Percentiles rank a stretch among this genome's conserved stretches.
Evolutionary conservation across 1,140 invertebrate genomes (phyloP).

Genomic region (Trichonephila clavata): DNA sequence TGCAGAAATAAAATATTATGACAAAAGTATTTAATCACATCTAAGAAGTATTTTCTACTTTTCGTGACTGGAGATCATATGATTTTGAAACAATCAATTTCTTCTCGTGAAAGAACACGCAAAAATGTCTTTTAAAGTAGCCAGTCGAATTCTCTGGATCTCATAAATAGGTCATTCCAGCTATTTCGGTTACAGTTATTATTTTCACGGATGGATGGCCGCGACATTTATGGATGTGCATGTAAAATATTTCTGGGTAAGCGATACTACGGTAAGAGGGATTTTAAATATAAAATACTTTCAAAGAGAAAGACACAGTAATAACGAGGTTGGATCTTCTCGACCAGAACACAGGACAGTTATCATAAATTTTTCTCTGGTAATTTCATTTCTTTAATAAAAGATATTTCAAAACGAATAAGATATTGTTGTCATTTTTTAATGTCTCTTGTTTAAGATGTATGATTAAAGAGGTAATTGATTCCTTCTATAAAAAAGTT

Average conservation of each 20-base stretch:
- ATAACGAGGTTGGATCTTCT: background rate
- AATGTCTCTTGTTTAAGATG: background rate
- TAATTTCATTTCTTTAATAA: conserved; percentile 26
- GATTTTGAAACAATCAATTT: conserved; percentile 52
- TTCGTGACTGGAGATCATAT: conserved; percentile 25
- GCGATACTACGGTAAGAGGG: background rate
- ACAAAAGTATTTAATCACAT: conserved; percentile 17
- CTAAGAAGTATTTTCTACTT: background rate
- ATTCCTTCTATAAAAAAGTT: no score
- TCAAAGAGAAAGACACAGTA: background rate
- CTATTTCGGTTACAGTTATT: conserved; percentile 51
- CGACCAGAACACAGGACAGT: conserved; percentile 1
- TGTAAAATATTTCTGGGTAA: conserved; percentile 7
- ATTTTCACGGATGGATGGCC: conserved; percentile 44
- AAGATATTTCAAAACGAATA: background rate
- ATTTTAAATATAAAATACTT: conserved; percentile 37
- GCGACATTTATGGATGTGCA: conserved; percentile 45
- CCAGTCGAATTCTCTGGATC: background rate
- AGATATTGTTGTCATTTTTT: background rate
- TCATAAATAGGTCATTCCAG: conserved; percentile 34
- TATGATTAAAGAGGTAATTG: background rate
- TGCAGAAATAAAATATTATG: background rate
- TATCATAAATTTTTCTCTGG: conserved; percentile 5
- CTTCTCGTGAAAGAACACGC: conserved; percentile 9
- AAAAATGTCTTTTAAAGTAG: conserved; percentile 49